Evolutionary conservation across 2,113 vertebrate species (phyloP).

Genomic region (Murina feae): DNA sequence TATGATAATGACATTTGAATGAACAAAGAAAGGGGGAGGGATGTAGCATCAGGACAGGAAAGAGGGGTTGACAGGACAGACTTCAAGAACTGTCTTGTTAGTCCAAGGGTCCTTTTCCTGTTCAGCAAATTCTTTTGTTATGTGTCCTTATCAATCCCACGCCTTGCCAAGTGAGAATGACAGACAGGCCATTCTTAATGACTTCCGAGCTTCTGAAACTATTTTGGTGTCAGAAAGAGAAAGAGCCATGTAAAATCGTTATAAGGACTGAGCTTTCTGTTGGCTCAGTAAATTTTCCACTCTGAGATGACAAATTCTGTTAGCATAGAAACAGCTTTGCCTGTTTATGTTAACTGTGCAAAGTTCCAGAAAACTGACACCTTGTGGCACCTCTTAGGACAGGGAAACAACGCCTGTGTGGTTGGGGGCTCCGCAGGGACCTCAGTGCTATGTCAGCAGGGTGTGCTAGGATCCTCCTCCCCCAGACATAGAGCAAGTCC

Average conservation of each 20-base stretch:
- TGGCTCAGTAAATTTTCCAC: not conserved
- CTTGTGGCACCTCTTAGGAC: not conserved
- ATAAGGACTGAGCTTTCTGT: not conserved
- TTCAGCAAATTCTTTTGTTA: conserved; percentile 75
- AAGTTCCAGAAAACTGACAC: not conserved
- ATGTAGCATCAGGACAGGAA: conserved; percentile 52
- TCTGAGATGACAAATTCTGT: not conserved
- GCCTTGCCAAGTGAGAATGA: conserved; percentile 68
- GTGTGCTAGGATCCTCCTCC: not conserved
- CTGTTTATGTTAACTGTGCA: not conserved
- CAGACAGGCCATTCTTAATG: conserved; percentile 65
- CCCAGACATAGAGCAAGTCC: conserved; percentile 32
- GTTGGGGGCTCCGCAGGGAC: not conserved
- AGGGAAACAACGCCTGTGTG: not conserved
- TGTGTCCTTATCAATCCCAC: conserved; percentile 68
- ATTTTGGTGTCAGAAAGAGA: conserved; percentile 21
- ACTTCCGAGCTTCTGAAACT: conserved; percentile 69
- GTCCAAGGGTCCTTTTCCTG: conserved; percentile 78
- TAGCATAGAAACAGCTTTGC: not conserved
- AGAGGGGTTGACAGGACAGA: conserved; percentile 12
- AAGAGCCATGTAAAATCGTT: not conserved
- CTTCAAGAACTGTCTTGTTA: conserved; percentile 67
- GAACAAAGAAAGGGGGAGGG: conserved; percentile 44
- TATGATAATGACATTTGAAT: conserved; percentile 30
- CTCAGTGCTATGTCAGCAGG: conserved; percentile 49